phyloP scores from a whole-genome alignment of 2,113 vertebrate genomes.

The Macquaria ambigua region DNA sequence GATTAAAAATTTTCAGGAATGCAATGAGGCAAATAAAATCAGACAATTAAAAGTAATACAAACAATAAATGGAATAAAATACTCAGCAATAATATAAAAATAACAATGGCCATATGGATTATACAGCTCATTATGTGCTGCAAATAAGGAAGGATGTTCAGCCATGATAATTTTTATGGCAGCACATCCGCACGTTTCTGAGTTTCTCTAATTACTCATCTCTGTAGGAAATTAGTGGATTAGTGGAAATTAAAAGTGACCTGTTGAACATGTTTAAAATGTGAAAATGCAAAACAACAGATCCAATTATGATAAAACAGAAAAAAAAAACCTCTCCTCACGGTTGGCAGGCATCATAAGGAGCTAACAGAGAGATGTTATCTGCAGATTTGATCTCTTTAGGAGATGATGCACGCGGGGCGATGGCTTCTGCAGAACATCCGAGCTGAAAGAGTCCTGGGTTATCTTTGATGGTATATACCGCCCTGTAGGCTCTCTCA shows the following conservation, averaged over 20 bases:
- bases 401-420: not conserved
- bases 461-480: slow-evolving; percentile 5
- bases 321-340: not conserved
- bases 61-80: not conserved
- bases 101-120: no score
- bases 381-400: slow-evolving; percentile 10
- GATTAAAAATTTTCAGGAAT: not conserved
- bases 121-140: not conserved
- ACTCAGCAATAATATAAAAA: no score
- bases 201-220: not conserved
- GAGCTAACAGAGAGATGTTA: not conserved
- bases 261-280: not conserved
- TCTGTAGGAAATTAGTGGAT: not conserved
- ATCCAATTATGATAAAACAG: not conserved
- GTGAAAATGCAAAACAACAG: not conserved
- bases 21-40: not conserved
- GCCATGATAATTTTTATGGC: not conserved
- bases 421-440: not conserved
- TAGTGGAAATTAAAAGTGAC: not conserved
- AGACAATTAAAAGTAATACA: not conserved
- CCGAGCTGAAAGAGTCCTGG: not conserved
- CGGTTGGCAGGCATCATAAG: not conserved
- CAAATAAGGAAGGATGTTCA: no score
- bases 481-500: not conserved
- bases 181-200: no score